These are phyloP conservation scores for Orchesellides sinensis DNA, from an alignment of 2,888 invertebrate species.

Conservation along the genomic window DNA sequence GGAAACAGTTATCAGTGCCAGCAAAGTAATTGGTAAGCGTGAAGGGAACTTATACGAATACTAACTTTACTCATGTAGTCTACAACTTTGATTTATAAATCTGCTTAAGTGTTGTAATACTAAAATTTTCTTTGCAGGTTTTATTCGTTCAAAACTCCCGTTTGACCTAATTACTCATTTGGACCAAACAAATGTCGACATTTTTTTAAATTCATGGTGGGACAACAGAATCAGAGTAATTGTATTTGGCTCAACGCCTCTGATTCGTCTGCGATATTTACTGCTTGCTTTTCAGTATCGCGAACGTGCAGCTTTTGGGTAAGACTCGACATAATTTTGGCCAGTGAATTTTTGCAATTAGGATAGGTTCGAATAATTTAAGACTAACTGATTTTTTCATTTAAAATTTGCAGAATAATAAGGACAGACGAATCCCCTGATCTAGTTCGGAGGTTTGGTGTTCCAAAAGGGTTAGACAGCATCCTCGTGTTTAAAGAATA, in stretches of 20 bases:
- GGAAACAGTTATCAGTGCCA: slow-evolving; percentile 87
- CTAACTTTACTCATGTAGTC: too few relatives aligned
- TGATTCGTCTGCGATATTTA: slow-evolving; percentile 89
- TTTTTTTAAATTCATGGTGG: slow-evolving; percentile 91
- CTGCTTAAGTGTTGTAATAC: slow-evolving; percentile 11
- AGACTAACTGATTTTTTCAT: not conserved
- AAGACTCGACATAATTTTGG: too few relatives aligned
- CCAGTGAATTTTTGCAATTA: not conserved
- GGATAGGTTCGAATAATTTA: not conserved
- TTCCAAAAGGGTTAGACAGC: slow-evolving; percentile 86
- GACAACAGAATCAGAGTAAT: slow-evolving; percentile 95
- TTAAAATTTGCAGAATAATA: slow-evolving; percentile 58
- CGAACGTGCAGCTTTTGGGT: slow-evolving; percentile 92
- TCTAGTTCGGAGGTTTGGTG: slow-evolving; percentile 85
- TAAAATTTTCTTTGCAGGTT: slow-evolving; percentile 80
- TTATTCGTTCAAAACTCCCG: slow-evolving; percentile 91
- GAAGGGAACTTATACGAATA: too few relatives aligned
- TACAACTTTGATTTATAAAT: slow-evolving; percentile 21
- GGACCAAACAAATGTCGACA: slow-evolving; percentile 85
- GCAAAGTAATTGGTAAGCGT: slow-evolving; percentile 86
- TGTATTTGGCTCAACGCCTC: slow-evolving; percentile 84
- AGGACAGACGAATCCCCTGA: slow-evolving; percentile 78
- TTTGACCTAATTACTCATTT: slow-evolving; percentile 85
- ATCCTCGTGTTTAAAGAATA: slow-evolving; percentile 93
- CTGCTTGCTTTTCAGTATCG: slow-evolving; percentile 92